A percentile compares a stretch with the other conserved stretches of the same genome.
phyloP scores from a whole-genome alignment of 2,888 invertebrate genomes.

The Leucozona laternaria region DNA sequence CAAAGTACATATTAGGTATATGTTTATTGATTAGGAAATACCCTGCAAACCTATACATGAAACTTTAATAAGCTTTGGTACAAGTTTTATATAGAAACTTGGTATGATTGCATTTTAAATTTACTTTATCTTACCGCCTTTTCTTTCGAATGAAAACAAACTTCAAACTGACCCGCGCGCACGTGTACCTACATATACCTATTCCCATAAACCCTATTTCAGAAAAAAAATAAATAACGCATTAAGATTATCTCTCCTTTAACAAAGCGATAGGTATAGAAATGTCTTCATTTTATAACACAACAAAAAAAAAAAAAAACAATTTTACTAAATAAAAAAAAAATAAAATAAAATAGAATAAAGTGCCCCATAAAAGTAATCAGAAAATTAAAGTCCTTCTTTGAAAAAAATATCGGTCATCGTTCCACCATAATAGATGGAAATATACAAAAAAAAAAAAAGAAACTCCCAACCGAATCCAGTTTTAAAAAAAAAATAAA shows the following conservation, averaged over 20 bases:
- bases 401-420: constrained; percentile 52
- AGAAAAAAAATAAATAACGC: background rate
- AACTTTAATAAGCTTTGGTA: no score
- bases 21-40: no score
- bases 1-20: no score
- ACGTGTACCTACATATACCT: background rate
- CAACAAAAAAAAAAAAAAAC: background rate
- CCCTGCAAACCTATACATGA: no score
- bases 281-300: background rate
- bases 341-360: background rate
- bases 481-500: background rate
- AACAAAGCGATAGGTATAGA: background rate
- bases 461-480: background rate
- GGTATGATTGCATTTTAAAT: no score
- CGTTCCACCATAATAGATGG: constrained; percentile 16
- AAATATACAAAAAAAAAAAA: background rate
- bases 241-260: constrained; percentile 10
- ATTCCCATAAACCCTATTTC: background rate
- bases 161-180: no score
- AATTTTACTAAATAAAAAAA: background rate
- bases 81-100: no score
- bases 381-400: constrained; percentile 54
- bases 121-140: no score
- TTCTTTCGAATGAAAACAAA: no score
- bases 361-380: constrained; percentile 37